Evolutionary conservation across 92 coral and sea anemone genomes (phyloP).

Genomic region (Meandrina meandrites): DNA sequence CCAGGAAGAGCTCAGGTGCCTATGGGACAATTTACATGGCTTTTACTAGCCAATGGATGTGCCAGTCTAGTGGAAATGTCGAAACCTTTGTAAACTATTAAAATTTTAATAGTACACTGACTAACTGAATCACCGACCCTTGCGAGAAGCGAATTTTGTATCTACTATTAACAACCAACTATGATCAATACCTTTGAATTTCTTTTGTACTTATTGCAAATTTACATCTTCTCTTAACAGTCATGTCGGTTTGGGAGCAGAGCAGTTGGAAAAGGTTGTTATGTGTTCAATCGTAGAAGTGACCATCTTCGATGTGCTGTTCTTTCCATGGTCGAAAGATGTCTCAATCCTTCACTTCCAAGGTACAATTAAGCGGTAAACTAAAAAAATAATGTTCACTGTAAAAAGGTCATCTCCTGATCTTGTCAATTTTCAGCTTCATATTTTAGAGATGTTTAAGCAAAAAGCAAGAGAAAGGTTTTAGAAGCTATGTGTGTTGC

Average conservation of each 20-base stretch:
- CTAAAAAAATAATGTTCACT: background rate
- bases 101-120: background rate
- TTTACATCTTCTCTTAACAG: conserved; percentile 44
- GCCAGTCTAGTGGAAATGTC: background rate
- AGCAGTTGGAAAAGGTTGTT: conserved; percentile 83
- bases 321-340: conserved; percentile 94
- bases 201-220: background rate
- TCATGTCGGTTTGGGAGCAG: conserved; percentile 93
- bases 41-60: background rate
- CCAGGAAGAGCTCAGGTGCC: no score
- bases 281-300: conserved; percentile 84
- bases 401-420: no score
- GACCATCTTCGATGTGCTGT: conserved; percentile 96
- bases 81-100: no score
- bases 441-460: no score
- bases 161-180: background rate
- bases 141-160: background rate
- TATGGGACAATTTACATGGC: no score
- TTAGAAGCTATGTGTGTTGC: no score
- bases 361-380: conserved; percentile 48
- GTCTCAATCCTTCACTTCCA: conserved; percentile 85
- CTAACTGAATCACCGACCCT: background rate
- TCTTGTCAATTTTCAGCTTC: no score
- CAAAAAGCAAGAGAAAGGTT: no score
- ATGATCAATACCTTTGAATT: background rate